Conservation (phyloP, 2,888 invertebrate species). For the Tenthredo scrophulariae region DNA sequence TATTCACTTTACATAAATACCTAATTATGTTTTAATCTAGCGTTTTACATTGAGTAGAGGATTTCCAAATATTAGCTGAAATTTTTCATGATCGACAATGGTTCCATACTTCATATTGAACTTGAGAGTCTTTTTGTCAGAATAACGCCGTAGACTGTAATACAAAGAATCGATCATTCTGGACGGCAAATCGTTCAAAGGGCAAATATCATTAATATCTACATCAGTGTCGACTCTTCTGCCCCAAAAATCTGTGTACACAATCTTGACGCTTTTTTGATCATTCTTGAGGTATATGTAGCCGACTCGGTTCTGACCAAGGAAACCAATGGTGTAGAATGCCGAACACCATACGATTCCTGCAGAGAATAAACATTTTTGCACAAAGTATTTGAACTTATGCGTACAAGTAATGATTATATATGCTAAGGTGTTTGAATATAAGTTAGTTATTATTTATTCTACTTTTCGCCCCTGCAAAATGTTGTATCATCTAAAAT, state of each 20-base stretch:
- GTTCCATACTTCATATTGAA: conserved; percentile 55
- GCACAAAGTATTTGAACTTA: background rate
- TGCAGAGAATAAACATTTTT: conserved; percentile 56
- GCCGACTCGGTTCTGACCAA: conserved; percentile 64
- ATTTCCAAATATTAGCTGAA: conserved; percentile 56
- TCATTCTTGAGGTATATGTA: conserved; percentile 63
- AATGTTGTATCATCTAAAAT: background rate
- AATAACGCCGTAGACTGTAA: conserved; percentile 54
- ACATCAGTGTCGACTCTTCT: conserved; percentile 61
- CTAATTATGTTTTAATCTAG: conserved; percentile 51
- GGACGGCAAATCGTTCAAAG: conserved; percentile 51
- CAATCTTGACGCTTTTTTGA: conserved; percentile 60
- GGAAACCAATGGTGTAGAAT: conserved; percentile 56
- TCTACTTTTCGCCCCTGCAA: background rate
- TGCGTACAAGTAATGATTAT: background rate
- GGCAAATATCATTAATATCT: conserved; percentile 55
- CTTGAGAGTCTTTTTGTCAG: conserved; percentile 58
- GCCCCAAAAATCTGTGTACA: conserved; percentile 65
- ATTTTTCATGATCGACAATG: conserved; percentile 57
- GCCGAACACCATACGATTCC: conserved; percentile 35
- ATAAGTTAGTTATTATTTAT: background rate
- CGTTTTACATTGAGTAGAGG: background rate
- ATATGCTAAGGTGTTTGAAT: background rate
- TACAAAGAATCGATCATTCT: conserved; percentile 53
- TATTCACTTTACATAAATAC: conserved; percentile 43